Conservation (phyloP, 2,888 invertebrate species). For the Oxystoma pomonae region DNA sequence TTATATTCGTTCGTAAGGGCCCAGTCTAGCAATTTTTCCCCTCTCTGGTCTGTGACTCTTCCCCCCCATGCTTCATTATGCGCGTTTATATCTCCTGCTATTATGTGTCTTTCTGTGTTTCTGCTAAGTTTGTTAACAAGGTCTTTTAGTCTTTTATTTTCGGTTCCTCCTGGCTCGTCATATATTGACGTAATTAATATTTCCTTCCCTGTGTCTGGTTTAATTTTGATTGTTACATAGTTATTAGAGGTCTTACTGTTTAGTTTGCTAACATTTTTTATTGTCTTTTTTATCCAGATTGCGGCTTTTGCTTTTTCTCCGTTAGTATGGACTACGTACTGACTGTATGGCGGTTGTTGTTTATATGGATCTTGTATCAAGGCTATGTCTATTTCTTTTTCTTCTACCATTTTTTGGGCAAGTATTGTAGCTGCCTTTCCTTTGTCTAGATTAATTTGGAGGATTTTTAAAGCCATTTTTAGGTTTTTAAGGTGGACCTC, state of each 20-base stretch:
- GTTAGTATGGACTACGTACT: neutral
- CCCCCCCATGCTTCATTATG: constrained; percentile 23
- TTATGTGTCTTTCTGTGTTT: constrained; percentile 2
- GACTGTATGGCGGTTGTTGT: neutral
- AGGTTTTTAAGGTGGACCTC: too few relatives aligned
- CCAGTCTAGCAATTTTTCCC: too few relatives aligned
- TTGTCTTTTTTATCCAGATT: neutral
- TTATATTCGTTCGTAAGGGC: too few relatives aligned
- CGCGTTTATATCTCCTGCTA: constrained; percentile 24
- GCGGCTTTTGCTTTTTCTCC: neutral
- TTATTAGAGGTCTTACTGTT: too few relatives aligned
- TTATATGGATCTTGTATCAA: constrained; percentile 1
- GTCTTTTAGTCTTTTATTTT: constrained; percentile 2
- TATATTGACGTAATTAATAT: too few relatives aligned
- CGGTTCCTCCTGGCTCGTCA: constrained; percentile 13
- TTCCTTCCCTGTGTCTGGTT: too few relatives aligned
- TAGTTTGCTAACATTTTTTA: neutral
- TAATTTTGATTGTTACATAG: too few relatives aligned
- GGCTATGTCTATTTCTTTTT: neutral
- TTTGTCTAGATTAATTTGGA: constrained; percentile 5
- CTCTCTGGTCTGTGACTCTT: constrained; percentile 17
- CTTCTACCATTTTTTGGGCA: neutral
- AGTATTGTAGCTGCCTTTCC: constrained; percentile 3
- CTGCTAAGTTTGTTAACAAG: neutral
- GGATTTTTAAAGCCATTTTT: too few relatives aligned